These are phyloP conservation scores for Digitonthophagus gazella DNA, from an alignment of 2,888 invertebrate genomes.

Conservation along the genomic window DNA sequence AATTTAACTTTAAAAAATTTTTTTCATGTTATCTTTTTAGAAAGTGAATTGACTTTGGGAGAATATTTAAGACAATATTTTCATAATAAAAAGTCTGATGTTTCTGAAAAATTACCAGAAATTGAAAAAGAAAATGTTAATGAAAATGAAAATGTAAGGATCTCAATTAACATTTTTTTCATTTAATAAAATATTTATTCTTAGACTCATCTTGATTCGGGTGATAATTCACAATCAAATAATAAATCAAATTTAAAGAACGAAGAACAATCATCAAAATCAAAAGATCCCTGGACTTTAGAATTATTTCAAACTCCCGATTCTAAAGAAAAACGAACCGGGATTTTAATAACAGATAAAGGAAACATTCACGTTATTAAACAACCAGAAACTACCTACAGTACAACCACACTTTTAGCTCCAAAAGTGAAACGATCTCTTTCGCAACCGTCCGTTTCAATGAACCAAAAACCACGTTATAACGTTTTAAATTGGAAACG, in stretches of 20 bases:
- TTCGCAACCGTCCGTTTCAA: constrained; percentile 42
- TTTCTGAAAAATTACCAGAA: not conserved
- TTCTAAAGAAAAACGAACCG: constrained; percentile 32
- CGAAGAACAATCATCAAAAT: constrained; percentile 14
- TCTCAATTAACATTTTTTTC: not conserved
- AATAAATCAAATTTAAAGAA: constrained; percentile 7
- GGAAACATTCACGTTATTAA: constrained; percentile 43
- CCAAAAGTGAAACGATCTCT: constrained; percentile 44
- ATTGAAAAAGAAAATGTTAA: not conserved
- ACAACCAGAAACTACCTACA: constrained; percentile 27
- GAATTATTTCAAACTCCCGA: constrained; percentile 43
- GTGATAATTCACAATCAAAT: constrained; percentile 6
- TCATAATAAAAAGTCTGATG: constrained; percentile 17
- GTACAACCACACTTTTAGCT: constrained; percentile 19
- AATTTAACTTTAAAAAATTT: not conserved
- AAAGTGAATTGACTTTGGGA: constrained; percentile 14
- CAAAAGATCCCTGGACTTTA: constrained; percentile 44
- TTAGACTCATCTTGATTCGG: not conserved
- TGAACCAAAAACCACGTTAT: constrained; percentile 20
- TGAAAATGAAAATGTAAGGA: constrained; percentile 13
- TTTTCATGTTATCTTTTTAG: constrained; percentile 5
- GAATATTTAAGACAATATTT: constrained; percentile 23
- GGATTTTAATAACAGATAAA: constrained; percentile 43
- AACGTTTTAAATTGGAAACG: constrained; percentile 25
- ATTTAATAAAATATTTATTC: not conserved